Percentiles rank a stretch among this genome's conserved stretches.
Evolutionary conservation across 1,140 invertebrate species (phyloP).

Genomic region (Armadillidium nasatum): DNA sequence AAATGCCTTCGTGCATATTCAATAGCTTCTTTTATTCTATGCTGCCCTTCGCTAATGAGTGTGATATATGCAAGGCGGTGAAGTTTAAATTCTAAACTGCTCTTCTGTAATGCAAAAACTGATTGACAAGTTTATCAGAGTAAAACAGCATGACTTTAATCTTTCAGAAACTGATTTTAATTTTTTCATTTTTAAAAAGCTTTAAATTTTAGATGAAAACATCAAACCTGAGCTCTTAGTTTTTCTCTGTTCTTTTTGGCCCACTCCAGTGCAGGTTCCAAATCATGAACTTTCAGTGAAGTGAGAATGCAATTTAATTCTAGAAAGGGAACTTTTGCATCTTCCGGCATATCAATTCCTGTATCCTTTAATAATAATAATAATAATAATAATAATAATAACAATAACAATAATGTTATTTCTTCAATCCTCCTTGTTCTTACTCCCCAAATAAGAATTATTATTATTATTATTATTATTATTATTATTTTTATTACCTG

Average conservation of each 20-base stretch:
- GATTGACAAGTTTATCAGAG: too few relatives aligned
- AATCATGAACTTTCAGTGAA: slow-evolving; percentile 68
- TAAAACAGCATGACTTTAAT: not conserved
- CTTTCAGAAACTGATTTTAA: not conserved
- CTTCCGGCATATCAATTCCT: slow-evolving; percentile 35
- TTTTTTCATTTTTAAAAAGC: too few relatives aligned
- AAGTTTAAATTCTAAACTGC: slow-evolving; percentile 79
- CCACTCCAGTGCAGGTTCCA: slow-evolving; percentile 77
- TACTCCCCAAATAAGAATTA: too few relatives aligned
- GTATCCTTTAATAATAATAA: slow-evolving; percentile 29
- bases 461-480: too few relatives aligned
- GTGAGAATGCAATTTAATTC: slow-evolving; percentile 80
- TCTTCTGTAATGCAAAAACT: slow-evolving; percentile 51
- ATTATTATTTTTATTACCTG: too few relatives aligned
- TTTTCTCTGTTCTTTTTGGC: slow-evolving; percentile 59
- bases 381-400: too few relatives aligned
- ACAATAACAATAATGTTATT: too few relatives aligned
- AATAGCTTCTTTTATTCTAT: slow-evolving; percentile 70
- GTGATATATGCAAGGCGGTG: slow-evolving; percentile 70
- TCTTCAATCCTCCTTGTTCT: too few relatives aligned
- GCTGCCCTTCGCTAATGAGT: slow-evolving; percentile 63
- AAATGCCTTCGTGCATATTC: slow-evolving; percentile 79
- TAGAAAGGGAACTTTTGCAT: slow-evolving; percentile 60
- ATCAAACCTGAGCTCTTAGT: slow-evolving; percentile 46
- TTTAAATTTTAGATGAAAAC: too few relatives aligned